Percentiles rank a stretch among this genome's conserved stretches.
Evolutionary conservation across 2,888 invertebrate species (phyloP).

Genomic region (Pterobdella sp.): DNA sequence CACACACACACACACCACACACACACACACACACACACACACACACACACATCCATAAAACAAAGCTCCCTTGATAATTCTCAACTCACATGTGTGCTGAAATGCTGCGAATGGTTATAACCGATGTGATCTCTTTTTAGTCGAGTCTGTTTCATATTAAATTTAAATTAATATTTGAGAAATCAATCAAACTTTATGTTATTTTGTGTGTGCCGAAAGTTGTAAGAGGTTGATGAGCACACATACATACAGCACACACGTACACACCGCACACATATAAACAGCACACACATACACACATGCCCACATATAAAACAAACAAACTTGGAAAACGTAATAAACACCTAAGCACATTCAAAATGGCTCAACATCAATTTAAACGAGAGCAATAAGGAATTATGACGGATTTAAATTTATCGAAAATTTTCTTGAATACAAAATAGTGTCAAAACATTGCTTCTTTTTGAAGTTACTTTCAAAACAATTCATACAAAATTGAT

Average conservation of each 20-base stretch:
- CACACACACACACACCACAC: not conserved
- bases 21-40: not conserved
- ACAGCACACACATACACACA: not conserved
- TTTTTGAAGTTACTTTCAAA: no score
- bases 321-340: not conserved
- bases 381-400: not conserved
- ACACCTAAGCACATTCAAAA: not conserved
- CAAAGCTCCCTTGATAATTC: no score
- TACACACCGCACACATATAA: not conserved
- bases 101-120: no score
- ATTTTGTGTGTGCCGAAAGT: no score
- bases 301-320: not conserved
- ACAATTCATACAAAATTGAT: no score
- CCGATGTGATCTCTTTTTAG: no score
- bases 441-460: no score
- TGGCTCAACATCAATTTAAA: not conserved
- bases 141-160: no score
- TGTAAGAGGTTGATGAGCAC: not conserved
- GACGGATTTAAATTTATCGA: not conserved
- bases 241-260: not conserved
- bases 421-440: no score
- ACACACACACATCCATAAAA: not conserved
- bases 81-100: no score
- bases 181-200: not conserved
- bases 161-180: no score